phyloP scores from a whole-genome alignment of 2,797 vertebrate genomes.

The Emydoidea blandingii region DNA sequence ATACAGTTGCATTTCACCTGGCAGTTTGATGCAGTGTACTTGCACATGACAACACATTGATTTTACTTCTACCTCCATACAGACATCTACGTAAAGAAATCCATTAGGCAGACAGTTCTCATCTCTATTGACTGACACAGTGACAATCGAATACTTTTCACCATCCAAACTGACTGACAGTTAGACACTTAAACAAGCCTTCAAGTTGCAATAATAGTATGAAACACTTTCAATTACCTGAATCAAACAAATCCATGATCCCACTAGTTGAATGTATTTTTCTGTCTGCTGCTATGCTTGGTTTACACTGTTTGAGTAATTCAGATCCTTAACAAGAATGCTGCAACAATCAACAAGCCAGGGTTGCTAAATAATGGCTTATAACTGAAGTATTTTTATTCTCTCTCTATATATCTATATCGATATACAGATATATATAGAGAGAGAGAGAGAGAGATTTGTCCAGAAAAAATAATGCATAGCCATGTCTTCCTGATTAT shows the following conservation, averaged over 20 bases:
- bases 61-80: constrained; percentile 95
- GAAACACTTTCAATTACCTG: constrained; percentile 98
- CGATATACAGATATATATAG: too few species aligned
- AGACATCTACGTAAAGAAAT: constrained; percentile 96
- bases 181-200: constrained; percentile 98
- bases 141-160: constrained; percentile 98
- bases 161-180: constrained; percentile 95
- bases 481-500: background rate
- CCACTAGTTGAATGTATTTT: constrained; percentile 86
- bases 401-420: too few species aligned
- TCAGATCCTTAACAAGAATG: constrained; percentile 71
- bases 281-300: constrained; percentile 83
- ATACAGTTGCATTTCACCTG: constrained; percentile 91
- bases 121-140: constrained; percentile 99
- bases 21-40: constrained; percentile 91
- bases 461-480: constrained; percentile 37
- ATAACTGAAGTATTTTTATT: constrained; percentile 30
- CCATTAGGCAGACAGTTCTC: constrained; percentile 99
- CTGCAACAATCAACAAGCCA: constrained; percentile 59
- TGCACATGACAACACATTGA: constrained; percentile 98
- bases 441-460: too few species aligned
- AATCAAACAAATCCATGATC: constrained; percentile 99
- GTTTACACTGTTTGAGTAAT: constrained; percentile 80
- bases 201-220: constrained; percentile 97
- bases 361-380: constrained; percentile 66